phyloP scores from a whole-genome alignment of 2,797 vertebrate genomes.

The Peromyscus eremicus region DNA sequence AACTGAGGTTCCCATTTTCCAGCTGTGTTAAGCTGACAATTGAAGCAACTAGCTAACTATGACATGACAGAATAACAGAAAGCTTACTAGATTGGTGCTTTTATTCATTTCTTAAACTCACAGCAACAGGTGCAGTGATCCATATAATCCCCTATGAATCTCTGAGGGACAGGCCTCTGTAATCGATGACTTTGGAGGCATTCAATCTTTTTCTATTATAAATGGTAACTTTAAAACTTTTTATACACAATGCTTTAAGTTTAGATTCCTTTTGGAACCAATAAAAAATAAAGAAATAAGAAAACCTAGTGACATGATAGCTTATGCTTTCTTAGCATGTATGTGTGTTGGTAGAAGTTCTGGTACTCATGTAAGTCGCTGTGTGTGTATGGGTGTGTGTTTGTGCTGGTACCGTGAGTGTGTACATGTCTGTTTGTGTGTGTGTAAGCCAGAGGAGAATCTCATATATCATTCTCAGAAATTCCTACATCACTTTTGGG shows the following conservation, averaged over 20 bases:
- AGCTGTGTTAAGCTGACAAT: not conserved
- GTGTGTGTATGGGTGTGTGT: not conserved
- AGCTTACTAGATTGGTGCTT: not conserved
- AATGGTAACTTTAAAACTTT: not conserved
- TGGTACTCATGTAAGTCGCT: not conserved
- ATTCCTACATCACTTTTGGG: not conserved
- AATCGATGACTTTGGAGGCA: not conserved
- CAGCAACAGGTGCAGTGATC: not conserved
- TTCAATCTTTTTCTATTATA: not conserved
- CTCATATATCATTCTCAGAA: not conserved
- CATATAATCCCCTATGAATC: not conserved
- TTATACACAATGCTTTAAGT: constrained; percentile 29
- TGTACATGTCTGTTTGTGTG: not conserved
- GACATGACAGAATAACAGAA: not conserved
- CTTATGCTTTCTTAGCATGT: not conserved
- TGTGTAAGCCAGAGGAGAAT: not conserved
- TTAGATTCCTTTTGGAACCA: not conserved
- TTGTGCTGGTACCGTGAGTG: not conserved
- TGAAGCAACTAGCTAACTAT: not conserved
- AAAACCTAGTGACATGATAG: not conserved
- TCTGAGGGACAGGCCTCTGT: not conserved
- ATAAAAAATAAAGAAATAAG: constrained; percentile 38
- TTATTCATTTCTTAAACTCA: constrained; percentile 22
- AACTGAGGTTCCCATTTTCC: not conserved
- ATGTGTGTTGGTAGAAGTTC: not conserved